Evolutionary conservation across 2,797 vertebrate species (phyloP).

Genomic region (Mastacembelus armatus): DNA sequence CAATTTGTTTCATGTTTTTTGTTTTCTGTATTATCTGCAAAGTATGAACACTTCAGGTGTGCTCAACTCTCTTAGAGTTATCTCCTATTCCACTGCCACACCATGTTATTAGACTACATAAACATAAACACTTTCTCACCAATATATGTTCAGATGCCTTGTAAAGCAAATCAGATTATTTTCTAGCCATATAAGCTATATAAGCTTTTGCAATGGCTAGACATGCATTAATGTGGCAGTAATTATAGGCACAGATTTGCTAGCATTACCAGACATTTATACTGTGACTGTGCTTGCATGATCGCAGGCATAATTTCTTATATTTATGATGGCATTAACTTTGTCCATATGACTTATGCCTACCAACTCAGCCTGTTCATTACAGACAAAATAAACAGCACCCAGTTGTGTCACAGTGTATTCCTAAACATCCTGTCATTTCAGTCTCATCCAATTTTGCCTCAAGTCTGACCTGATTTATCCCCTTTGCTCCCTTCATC

Average conservation of each 20-base stretch:
- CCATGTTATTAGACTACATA: too few relatives aligned
- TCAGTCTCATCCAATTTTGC: slow-evolving; percentile 37
- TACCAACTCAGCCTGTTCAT: slow-evolving; percentile 19
- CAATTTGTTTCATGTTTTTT: background rate
- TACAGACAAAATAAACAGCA: slow-evolving; percentile 17
- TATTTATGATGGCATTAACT: background rate
- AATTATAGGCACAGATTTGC: too few relatives aligned
- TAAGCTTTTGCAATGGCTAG: too few relatives aligned
- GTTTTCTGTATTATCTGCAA: background rate
- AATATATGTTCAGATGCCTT: too few relatives aligned
- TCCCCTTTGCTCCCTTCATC: slow-evolving; percentile 56
- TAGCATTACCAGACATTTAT: background rate
- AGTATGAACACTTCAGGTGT: background rate
- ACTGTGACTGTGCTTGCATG: too few relatives aligned
- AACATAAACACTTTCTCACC: too few relatives aligned
- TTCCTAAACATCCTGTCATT: slow-evolving; percentile 42
- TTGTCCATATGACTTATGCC: too few relatives aligned
- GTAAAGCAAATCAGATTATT: too few relatives aligned
- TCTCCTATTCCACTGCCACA: too few relatives aligned
- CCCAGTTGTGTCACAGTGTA: background rate
- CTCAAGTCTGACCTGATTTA: slow-evolving; percentile 60
- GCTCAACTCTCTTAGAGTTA: background rate
- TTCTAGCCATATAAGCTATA: too few relatives aligned
- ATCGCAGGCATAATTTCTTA: background rate
- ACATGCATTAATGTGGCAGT: too few relatives aligned